These are phyloP conservation scores for Oophaga pumilio DNA, from an alignment of 2,113 vertebrate genomes.

Conservation along the genomic window DNA sequence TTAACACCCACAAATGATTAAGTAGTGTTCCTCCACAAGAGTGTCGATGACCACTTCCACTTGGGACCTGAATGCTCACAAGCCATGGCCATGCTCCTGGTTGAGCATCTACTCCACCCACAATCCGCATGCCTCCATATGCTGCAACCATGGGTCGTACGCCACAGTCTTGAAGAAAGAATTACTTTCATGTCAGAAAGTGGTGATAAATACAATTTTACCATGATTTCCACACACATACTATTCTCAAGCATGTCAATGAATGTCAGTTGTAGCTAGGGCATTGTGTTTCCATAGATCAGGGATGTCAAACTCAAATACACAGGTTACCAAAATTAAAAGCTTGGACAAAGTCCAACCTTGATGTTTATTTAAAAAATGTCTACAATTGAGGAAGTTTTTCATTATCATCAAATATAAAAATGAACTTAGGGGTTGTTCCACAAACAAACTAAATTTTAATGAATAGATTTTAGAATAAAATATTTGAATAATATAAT, in stretches of 20 bases:
- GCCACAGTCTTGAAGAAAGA: slow-evolving; percentile 25
- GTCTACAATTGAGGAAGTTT: too few relatives aligned
- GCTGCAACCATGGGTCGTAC: neutral
- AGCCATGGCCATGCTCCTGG: slow-evolving; percentile 62
- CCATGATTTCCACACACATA: neutral
- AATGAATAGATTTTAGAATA: too few relatives aligned
- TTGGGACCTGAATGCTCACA: slow-evolving; percentile 61
- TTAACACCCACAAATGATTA: slow-evolving; percentile 58
- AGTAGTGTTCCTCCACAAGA: slow-evolving; percentile 61
- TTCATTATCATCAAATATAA: too few relatives aligned
- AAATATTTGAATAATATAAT: too few relatives aligned
- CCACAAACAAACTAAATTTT: too few relatives aligned
- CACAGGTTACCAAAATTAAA: too few relatives aligned
- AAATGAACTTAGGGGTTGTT: too few relatives aligned
- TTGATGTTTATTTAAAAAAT: too few relatives aligned
- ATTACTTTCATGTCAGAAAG: neutral
- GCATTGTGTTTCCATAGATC: too few relatives aligned
- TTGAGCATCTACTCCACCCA: slow-evolving; percentile 47
- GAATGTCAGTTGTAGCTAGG: neutral
- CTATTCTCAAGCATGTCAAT: neutral
- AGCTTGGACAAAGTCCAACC: too few relatives aligned
- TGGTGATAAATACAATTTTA: neutral
- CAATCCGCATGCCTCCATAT: accelerated
- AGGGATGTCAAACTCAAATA: too few relatives aligned
- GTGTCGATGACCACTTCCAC: slow-evolving; percentile 37